Evolutionary conservation across 2,113 vertebrate genomes (phyloP), one percentile per base, ranked within the genome.

Genomic region (Variabilichromis moorii): DNA sequence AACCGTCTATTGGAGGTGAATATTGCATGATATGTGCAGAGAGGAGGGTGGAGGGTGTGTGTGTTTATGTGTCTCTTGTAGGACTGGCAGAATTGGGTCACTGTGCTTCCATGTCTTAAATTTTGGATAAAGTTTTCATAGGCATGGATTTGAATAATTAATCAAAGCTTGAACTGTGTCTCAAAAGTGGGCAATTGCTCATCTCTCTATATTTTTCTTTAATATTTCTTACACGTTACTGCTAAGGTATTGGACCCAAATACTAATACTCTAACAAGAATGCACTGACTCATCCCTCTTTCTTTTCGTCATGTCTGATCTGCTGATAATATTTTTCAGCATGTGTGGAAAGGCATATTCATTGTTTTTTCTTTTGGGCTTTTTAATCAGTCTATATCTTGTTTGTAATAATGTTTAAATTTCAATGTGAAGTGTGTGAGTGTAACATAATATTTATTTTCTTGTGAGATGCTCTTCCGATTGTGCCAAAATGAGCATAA

Each of bases 71-170:
- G 81, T 16, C 19, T 68, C 9, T 37, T 31, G 57, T 86, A 85
- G 10, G 82, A 83, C 68, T 88, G 88, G 84, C 90, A 93, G 90
- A 96, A 93, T 84, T 95, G 82, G 91, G 94, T 95, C 95, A 92
- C 51, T n/a, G 40, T 88, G 61, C 14, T 59, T 87, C 83, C n/a
- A 33, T 78, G 82, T 66, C 53, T 57, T 84, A 51, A 83, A 93
- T 91, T 91, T 89, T 92, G 86, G 80, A 89, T 90, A 24, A 47
- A 80, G 42, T 89, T 90, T 87, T 84, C 57, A 89, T 10, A n/a
- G 50, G 90, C 42, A 88, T 55, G 80, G 90, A 88, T 86, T 61
- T 94, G 19, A 95, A 93, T 94, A 91, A 94, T 92, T 91, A 42
- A 95, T 93, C 81, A 90, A 88, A 94, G 81, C 63, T 84, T 55